A percentile compares a stretch with the other conserved stretches of the same genome.
phyloP scores from a whole-genome alignment of 2,888 invertebrate genomes.

The Mellilla xanthometata region DNA sequence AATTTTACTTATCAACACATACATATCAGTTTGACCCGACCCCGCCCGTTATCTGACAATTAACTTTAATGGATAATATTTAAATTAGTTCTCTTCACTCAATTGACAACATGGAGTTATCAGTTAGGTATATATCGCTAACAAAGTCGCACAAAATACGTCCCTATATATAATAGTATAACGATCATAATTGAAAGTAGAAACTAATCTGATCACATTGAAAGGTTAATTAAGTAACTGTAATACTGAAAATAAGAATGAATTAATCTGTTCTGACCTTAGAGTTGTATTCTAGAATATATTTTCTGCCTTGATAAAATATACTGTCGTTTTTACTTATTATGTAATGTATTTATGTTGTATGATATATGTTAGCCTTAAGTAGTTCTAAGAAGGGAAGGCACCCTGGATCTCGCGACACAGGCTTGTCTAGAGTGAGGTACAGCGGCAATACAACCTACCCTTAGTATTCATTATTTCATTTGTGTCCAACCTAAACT shows the following conservation, averaged over 20 bases:
- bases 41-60: conserved; percentile 66
- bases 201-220: not conserved
- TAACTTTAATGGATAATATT: conserved; percentile 79
- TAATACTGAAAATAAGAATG: conserved; percentile 21
- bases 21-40: conserved; percentile 56
- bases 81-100: conserved; percentile 73
- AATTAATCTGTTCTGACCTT: conserved; percentile 25
- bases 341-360: too few species aligned
- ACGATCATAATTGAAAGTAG: conserved; percentile 24
- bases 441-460: too few species aligned
- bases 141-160: conserved; percentile 4
- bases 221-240: conserved; percentile 27
- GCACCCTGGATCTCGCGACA: too few species aligned
- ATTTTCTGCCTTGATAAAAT: not conserved
- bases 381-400: too few species aligned
- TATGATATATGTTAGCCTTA: too few species aligned
- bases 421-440: too few species aligned
- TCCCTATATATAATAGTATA: conserved; percentile 1
- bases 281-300: conserved; percentile 17
- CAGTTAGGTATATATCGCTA: conserved; percentile 9
- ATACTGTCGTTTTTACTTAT: too few species aligned
- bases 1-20: conserved; percentile 32
- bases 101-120: conserved; percentile 55
- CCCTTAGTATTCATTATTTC: too few species aligned
- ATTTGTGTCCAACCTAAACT: too few species aligned